These are phyloP conservation scores for Mesocricetus auratus DNA, from an alignment of 2,113 vertebrate species.

Conservation along the genomic window DNA sequence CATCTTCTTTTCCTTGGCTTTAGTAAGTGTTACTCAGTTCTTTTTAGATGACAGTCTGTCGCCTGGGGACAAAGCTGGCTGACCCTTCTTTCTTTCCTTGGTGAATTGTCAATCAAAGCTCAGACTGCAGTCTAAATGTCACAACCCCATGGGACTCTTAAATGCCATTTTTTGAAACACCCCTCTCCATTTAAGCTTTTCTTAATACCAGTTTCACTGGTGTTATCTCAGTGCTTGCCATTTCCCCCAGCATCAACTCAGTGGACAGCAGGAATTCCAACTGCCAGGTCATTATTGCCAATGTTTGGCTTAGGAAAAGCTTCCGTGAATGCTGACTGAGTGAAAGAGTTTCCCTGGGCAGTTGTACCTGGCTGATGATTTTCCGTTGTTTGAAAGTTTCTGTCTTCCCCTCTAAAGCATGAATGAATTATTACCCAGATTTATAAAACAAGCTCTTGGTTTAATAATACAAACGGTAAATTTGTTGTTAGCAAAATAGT, in stretches of 20 bases:
- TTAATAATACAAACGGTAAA: constrained; percentile 33
- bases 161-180: background rate
- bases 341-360: background rate
- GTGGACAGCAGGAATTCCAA: background rate
- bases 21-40: background rate
- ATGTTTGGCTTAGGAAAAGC: background rate
- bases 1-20: background rate
- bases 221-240: background rate
- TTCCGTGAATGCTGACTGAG: background rate
- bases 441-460: constrained; percentile 20
- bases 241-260: background rate
- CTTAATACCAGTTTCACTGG: background rate
- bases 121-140: background rate
- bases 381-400: background rate
- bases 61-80: background rate
- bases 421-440: background rate
- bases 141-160: background rate
- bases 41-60: background rate
- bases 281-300: background rate
- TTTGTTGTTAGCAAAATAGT: constrained; percentile 12
- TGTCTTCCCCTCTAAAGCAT: background rate
- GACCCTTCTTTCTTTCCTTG: background rate
- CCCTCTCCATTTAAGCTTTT: background rate
- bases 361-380: constrained; percentile 5
- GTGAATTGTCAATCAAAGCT: background rate